These are phyloP conservation scores for Marronus borbonicus DNA, from an alignment of 2,888 invertebrate species.

Conservation along the genomic window DNA sequence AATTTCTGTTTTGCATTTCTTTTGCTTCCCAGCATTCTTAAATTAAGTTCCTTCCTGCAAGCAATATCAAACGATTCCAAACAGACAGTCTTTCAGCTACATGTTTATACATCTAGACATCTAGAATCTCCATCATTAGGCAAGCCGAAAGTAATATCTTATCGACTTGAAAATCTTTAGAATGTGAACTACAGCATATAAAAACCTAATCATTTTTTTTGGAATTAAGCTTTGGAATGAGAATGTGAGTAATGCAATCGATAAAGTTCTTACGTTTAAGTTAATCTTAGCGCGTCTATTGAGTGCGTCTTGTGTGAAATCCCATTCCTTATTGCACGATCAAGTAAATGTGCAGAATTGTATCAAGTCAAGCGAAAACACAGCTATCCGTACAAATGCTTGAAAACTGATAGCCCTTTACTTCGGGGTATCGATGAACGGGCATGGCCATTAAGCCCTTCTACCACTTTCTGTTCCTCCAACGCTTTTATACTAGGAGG, in stretches of 20 bases:
- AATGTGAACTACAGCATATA: too few species aligned
- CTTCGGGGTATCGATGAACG: conserved; percentile 35
- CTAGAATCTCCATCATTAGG: too few species aligned
- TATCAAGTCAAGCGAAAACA: conserved; percentile 43
- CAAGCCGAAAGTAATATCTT: too few species aligned
- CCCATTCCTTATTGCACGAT: conserved; percentile 22
- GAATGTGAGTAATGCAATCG: background rate
- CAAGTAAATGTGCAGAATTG: conserved; percentile 27
- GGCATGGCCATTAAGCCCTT: conserved; percentile 31
- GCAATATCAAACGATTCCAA: too few species aligned
- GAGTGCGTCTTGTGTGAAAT: conserved; percentile 16
- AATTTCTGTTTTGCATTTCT: too few species aligned
- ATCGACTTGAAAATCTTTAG: too few species aligned
- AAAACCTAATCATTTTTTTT: too few species aligned
- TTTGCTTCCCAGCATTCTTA: too few species aligned
- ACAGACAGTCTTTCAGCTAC: too few species aligned
- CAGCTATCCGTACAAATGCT: conserved; percentile 37
- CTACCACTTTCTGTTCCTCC: conserved; percentile 18
- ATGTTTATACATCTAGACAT: too few species aligned
- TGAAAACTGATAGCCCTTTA: conserved; percentile 36
- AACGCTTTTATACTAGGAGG: conserved; percentile 1
- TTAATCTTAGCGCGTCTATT: conserved; percentile 13
- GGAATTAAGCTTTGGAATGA: too few species aligned
- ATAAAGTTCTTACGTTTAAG: conserved; percentile 17
- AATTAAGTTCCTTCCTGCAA: too few species aligned